These are phyloP conservation scores for Anguilla japonica DNA, from an alignment of 2,113 vertebrate species.

Conservation along the genomic window DNA sequence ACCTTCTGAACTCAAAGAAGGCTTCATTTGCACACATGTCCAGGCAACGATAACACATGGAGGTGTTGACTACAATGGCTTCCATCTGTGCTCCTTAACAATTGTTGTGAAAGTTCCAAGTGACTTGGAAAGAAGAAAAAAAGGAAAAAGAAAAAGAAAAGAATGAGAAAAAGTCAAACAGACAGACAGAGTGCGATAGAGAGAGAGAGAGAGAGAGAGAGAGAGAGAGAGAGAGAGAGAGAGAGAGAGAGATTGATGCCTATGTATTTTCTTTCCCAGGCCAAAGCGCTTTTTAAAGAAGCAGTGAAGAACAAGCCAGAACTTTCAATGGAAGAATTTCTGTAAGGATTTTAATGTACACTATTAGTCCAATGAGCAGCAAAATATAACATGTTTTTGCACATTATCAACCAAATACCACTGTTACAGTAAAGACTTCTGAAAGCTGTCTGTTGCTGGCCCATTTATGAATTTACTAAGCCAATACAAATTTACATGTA, in stretches of 20 bases:
- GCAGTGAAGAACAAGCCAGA: conserved; percentile 30
- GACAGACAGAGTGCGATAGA: too few species aligned
- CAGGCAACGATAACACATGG: background rate
- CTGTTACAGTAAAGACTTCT: background rate
- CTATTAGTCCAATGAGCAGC: background rate
- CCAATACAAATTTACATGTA: background rate
- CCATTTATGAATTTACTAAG: background rate
- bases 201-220: background rate
- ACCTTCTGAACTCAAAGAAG: background rate
- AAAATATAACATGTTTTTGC: background rate
- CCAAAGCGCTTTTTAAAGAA: conserved; percentile 62
- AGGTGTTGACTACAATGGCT: background rate
- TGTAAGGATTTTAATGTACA: conserved; percentile 53
- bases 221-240: background rate
- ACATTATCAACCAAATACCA: background rate
- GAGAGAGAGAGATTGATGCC: too few species aligned
- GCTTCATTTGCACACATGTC: background rate
- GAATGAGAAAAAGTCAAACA: background rate
- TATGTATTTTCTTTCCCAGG: conserved; percentile 51
- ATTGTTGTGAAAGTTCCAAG: background rate
- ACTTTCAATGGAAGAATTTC: conserved; percentile 44
- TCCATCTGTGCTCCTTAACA: background rate
- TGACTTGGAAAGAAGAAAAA: background rate
- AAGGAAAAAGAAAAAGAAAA: background rate
- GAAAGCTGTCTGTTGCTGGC: background rate